Evolutionary conservation across 2,797 vertebrate genomes (phyloP).

Genomic region (Tolypeutes matacus): DNA sequence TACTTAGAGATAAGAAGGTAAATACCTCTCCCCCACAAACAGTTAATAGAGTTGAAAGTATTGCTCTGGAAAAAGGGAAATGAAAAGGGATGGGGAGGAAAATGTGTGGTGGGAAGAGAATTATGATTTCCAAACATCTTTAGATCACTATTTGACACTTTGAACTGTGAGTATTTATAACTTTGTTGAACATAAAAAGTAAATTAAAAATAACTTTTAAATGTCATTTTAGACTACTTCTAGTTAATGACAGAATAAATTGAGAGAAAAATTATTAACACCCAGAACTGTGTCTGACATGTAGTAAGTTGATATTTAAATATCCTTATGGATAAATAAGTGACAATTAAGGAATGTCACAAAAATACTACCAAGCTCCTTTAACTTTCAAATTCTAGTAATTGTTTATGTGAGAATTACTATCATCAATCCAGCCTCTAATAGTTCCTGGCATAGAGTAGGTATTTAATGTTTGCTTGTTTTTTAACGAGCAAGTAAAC

Average conservation of each 20-base stretch:
- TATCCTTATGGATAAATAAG: background rate
- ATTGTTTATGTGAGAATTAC: conserved; percentile 20
- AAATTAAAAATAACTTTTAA: background rate
- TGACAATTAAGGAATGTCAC: background rate
- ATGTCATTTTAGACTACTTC: background rate
- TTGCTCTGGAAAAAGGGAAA: background rate
- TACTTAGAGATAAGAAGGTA: background rate
- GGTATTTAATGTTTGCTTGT: conserved; percentile 26
- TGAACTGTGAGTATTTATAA: background rate
- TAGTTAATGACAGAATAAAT: conserved; percentile 4
- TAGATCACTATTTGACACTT: background rate
- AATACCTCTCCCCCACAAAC: background rate
- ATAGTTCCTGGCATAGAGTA: conserved; percentile 23
- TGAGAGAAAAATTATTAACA: conserved; percentile 4
- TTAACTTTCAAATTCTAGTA: conserved; percentile 29
- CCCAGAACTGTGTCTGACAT: background rate
- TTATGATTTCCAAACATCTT: background rate
- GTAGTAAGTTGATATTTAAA: background rate
- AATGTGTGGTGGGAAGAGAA: background rate
- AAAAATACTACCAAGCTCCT: background rate
- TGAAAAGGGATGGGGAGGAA: background rate
- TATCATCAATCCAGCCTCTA: conserved; percentile 28
- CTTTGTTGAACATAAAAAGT: background rate
- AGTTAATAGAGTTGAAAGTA: background rate
- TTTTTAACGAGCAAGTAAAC: conserved; percentile 37